A percentile compares a stretch with the other conserved stretches of the same genome.
Conservation (phyloP, 2,797 vertebrate species). For the Aplochiton taeniatus region DNA sequence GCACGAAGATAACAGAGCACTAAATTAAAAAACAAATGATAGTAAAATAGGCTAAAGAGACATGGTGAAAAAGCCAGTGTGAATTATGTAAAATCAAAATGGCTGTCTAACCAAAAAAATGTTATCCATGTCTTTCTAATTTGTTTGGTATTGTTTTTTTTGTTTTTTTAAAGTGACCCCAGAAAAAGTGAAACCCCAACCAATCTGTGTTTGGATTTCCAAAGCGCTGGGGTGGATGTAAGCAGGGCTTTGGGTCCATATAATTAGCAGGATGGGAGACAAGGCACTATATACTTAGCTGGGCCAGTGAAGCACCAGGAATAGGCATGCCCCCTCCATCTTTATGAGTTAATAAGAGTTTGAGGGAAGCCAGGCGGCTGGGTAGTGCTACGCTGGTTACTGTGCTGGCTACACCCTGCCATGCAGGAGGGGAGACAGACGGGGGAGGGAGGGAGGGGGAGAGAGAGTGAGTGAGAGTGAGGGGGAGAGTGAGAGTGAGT, state of each 20-base stretch:
- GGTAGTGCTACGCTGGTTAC: constrained; percentile 31
- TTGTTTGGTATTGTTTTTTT: too few species aligned
- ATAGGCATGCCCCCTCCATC: constrained; percentile 65
- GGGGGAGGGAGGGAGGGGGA: not conserved
- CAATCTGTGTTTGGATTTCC: constrained; percentile 42
- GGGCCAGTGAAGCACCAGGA: constrained; percentile 62
- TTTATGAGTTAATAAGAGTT: constrained; percentile 75
- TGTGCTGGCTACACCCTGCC: constrained; percentile 51
- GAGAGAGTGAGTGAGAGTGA: not conserved
- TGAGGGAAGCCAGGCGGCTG: constrained; percentile 64
- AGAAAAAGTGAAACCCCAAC: constrained; percentile 1
- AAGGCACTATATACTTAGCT: constrained; percentile 68
- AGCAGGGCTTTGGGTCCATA: constrained; percentile 34
- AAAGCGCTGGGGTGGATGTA: constrained; percentile 20
- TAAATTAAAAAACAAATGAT: too few species aligned
- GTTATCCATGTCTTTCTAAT: too few species aligned
- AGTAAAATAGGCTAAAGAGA: too few species aligned
- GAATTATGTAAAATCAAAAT: too few species aligned
- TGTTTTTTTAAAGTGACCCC: too few species aligned
- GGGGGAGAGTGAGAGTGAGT: too few species aligned
- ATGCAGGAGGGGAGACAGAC: constrained; percentile 47
- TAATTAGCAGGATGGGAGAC: constrained; percentile 72
- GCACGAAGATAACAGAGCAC: too few species aligned
- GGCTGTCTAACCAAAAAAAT: too few species aligned
- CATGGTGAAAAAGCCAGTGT: too few species aligned